Evolutionary conservation across 2,797 vertebrate species (phyloP).

Genomic region (Tapirus indicus): DNA sequence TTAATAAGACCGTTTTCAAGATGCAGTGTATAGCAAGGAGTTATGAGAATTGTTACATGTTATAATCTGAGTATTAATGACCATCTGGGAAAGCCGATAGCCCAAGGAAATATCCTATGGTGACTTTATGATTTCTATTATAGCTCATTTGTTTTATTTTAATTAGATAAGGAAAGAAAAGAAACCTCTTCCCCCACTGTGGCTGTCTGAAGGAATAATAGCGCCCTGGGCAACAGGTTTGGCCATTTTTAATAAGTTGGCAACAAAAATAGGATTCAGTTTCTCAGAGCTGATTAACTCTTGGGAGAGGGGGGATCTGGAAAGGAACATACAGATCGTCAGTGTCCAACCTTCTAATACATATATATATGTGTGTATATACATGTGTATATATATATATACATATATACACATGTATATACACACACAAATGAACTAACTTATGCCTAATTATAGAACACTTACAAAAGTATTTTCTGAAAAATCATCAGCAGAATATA

Average conservation of each 20-base stretch:
- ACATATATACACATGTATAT: not conserved
- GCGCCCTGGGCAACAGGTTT: conserved; percentile 53
- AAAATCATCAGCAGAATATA: not conserved
- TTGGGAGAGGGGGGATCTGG: not conserved
- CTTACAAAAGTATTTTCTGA: conserved; percentile 13
- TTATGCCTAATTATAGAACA: not conserved
- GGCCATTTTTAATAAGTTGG: conserved; percentile 61
- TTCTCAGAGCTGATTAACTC: conserved; percentile 47
- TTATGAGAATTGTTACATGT: conserved; percentile 80
- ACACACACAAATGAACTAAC: not conserved
- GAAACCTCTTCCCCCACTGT: conserved; percentile 57
- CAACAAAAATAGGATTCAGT: conserved; percentile 59
- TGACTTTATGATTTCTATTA: conserved; percentile 85
- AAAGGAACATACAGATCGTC: not conserved
- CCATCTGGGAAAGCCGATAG: conserved; percentile 84
- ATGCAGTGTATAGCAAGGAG: conserved; percentile 78
- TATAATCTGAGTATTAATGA: conserved; percentile 86
- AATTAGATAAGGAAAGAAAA: conserved; percentile 85
- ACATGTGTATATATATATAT: not conserved
- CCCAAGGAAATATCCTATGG: conserved; percentile 77
- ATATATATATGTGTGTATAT: fast-evolving
- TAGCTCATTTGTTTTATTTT: conserved; percentile 82
- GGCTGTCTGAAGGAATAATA: conserved; percentile 65
- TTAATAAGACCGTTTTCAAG: conserved; percentile 82
- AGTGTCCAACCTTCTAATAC: not conserved